Percentiles rank a stretch among this genome's conserved stretches.
These are phyloP conservation scores for Caenorhabditis inopinata DNA, from an alignment of 1,140 invertebrate species.

Conservation along the genomic window DNA sequence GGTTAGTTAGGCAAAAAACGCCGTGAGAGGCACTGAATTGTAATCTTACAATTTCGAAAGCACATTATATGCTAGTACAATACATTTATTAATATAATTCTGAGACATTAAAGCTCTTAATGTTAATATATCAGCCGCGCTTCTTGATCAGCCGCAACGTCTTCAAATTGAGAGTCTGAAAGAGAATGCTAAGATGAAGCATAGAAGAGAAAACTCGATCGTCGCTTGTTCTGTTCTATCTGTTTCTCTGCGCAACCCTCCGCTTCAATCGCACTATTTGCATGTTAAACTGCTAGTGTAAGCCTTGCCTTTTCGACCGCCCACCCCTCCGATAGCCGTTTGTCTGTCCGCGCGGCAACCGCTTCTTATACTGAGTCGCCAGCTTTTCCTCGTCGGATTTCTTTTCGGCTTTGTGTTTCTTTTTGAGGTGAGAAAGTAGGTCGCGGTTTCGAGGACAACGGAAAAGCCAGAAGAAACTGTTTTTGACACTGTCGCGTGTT, in stretches of 20 bases:
- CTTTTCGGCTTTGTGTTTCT: conserved; percentile 5
- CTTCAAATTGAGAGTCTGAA: no score
- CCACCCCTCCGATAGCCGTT: background rate
- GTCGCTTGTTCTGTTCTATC: background rate
- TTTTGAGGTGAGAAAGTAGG: conserved; percentile 33
- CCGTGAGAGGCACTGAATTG: no score
- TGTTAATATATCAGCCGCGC: no score
- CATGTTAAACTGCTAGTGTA: conserved; percentile 21
- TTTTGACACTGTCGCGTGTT: background rate
- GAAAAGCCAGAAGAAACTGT: conserved; percentile 8
- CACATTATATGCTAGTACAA: no score
- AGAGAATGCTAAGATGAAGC: background rate
- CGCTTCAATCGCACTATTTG: background rate
- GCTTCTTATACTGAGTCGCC: background rate
- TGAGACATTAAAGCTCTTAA: no score
- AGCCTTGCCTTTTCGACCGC: background rate
- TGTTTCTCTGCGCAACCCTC: background rate
- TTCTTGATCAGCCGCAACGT: no score
- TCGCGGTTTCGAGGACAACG: background rate
- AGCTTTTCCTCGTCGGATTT: background rate
- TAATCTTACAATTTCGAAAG: no score
- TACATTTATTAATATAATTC: no score
- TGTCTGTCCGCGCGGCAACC: conserved; percentile 28
- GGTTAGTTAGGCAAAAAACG: no score
- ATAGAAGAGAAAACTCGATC: conserved; percentile 21